phyloP scores from a whole-genome alignment of 2,888 invertebrate genomes.

The Siphlonurus alternatus region DNA sequence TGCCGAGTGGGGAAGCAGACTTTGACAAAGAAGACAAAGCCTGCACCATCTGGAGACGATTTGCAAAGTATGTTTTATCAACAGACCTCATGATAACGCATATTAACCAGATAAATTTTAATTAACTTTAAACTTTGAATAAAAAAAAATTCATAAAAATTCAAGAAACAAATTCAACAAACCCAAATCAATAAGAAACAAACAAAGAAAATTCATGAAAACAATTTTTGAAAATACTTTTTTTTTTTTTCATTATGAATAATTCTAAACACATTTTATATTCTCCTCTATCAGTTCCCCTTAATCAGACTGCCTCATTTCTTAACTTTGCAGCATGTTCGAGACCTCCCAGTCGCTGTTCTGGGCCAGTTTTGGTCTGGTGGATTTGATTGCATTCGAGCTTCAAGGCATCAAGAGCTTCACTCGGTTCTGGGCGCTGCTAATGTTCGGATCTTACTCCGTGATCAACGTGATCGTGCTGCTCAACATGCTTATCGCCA shows the following conservation, averaged over 20 bases:
- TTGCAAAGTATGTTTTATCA: constrained; percentile 52
- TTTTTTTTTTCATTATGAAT: too few relatives aligned
- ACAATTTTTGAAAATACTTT: too few relatives aligned
- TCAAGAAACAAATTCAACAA: neutral
- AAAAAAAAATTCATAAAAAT: too few relatives aligned
- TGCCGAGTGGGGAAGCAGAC: constrained; percentile 54
- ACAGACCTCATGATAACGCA: too few relatives aligned
- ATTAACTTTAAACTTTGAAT: too few relatives aligned
- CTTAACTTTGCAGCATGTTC: constrained; percentile 52
- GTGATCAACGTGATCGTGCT: constrained; percentile 90
- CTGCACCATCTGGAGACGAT: constrained; percentile 72
- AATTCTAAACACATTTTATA: too few relatives aligned
- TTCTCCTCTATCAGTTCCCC: too few relatives aligned
- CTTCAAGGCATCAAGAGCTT: constrained; percentile 72
- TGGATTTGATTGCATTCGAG: constrained; percentile 76
- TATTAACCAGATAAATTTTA: too few relatives aligned
- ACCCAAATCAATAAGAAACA: too few relatives aligned
- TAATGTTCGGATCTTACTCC: constrained; percentile 92
- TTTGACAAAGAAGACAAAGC: constrained; percentile 71
- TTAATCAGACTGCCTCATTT: neutral
- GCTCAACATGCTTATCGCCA: constrained; percentile 85
- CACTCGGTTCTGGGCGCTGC: constrained; percentile 85
- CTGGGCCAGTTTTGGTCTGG: constrained; percentile 91
- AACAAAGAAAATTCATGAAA: too few relatives aligned
- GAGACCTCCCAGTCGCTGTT: constrained; percentile 90